Percentiles rank a stretch among this genome's conserved stretches.
Conservation (phyloP, 2,888 invertebrate species). For the Dioctria linearis region DNA sequence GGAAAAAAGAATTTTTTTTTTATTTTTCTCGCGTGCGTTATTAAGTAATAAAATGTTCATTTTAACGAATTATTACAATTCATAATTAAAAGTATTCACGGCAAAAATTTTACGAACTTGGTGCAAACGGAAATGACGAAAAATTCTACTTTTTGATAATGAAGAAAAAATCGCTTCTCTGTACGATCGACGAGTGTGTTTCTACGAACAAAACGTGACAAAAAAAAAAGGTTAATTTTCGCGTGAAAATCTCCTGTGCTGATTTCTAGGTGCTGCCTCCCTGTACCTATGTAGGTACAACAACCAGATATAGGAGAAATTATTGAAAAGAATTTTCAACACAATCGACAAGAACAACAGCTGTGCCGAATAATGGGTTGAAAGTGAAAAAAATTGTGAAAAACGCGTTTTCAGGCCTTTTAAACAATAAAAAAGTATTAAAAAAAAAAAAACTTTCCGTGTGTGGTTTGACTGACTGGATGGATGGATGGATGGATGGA, state of each 20-base stretch:
- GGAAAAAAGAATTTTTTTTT: slow-evolving; percentile 49
- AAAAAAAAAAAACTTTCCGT: slow-evolving; percentile 5
- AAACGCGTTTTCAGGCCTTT: slow-evolving; percentile 30
- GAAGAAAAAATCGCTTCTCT: not conserved
- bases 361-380: not conserved
- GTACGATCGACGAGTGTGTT: not conserved
- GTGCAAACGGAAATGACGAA: slow-evolving; percentile 37
- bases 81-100: slow-evolving; percentile 15
- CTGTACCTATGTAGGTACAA: too few relatives aligned
- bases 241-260: too few relatives aligned
- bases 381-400: slow-evolving; percentile 10
- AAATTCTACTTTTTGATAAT: slow-evolving; percentile 1
- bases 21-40: slow-evolving; percentile 42
- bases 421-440: slow-evolving; percentile 1
- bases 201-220: slow-evolving; percentile 39
- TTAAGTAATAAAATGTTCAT: slow-evolving; percentile 30
- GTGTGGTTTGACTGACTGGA: not conserved
- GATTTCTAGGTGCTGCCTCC: too few relatives aligned
- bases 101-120: slow-evolving; percentile 22
- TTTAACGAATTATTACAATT: not conserved
- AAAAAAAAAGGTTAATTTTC: slow-evolving; percentile 2
- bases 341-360: too few relatives aligned
- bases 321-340: too few relatives aligned
- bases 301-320: too few relatives aligned
- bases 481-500: too few relatives aligned